Base-by-base conservation (phyloP, 2,888 invertebrate species). In the Temnothorax rugatulus region DNA sequence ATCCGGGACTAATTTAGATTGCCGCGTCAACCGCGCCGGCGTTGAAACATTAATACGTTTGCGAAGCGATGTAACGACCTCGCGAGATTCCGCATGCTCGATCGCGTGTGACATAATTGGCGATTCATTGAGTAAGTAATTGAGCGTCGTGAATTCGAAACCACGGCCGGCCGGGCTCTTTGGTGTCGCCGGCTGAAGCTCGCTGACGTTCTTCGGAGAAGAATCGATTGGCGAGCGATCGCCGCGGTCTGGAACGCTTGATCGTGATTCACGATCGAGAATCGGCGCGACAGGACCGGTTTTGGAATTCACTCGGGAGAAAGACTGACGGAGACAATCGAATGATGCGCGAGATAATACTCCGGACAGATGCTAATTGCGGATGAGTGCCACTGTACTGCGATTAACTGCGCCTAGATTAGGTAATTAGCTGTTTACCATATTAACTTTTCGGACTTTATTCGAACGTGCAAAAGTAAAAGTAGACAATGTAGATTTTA, bases 221-320 rank as follows among this genome's bases (percentile, higher is more conserved):
- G 50, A 81, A 61, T 73, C 25, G 73, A 50, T 71, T n/a, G 18
- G 29, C n/a, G 44, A 8, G 15, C 21, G 54, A 69, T 68, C 44
- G 8, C 2, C 34, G 21, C 34, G 21, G 38, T 50, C 25, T 29
- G 69, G 9, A 52, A 50, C 59, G 38, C 21, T 47, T 18, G 47
- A 34, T 71, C 71, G 34, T 69, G 73, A 59, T 61, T 61, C 38
- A 61, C 73, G 61, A 74, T 52, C 59, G 11, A 47, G 47, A 59
- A 73, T 73, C 59, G 34, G 34, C 47, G 59, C 21, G 77, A 69
- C 59, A 69, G 59, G 69, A 79, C 59, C 79, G 79, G 79, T 79
- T 79, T 69, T 18, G 59, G 34, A 44, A 69, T 69, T 59, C 47
- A 34, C 29, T 79, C 76, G 54, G 21, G 11, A 38, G 41, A n/a